Evolutionary conservation across 2,888 invertebrate genomes (phyloP), one percentile per base, ranked within the genome.

Genomic region (Corythucha ciliata): DNA sequence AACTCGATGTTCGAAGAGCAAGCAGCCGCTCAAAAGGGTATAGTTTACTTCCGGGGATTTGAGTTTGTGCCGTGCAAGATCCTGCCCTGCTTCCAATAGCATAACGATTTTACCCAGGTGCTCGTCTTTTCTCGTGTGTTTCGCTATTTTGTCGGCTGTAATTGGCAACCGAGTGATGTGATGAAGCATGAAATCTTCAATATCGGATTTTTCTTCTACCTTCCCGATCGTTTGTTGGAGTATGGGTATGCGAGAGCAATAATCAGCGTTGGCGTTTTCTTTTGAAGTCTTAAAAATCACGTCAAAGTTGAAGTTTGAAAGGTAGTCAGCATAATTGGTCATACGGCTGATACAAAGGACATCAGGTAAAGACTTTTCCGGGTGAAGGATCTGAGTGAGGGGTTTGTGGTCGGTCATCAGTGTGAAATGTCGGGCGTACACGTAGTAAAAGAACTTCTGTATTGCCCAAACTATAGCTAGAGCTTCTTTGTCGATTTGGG

Each of bases 371-470:
- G 20, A 12, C 5, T 26, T 27, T 7, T 48, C 16, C 20, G 48
- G 46, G 1, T 44, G 58, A 59, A 61, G 65, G 60, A 58, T 54
- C 53, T 36, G 39, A 1, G 29, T 14, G 3, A 62, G 40, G 1
- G 70, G 67, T 48, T 65, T 61, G 50, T 67, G 63, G 55, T 68
- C 67, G 1, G 68, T 68, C 6, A 62, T 33, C 10, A 70, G 57
- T 1, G 59, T 63, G 56, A 71, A 71, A 3, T 59, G 56, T 3
- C 65, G 54, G 3, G 68, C 70, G 55, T 61, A 66, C 4, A 70
- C 20, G 56, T 67, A 71, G 8, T 65, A 60, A 51, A 66, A 62
- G 57, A 70, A 71, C 56, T 63, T 3, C 27, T 36, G 12, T 16
- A 46, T 36, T 3, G n/a, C 46, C 46, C 46, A 46, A 6, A 46